phyloP scores from a whole-genome alignment of 1,140 invertebrate species.

The Drosophila lini region DNA sequence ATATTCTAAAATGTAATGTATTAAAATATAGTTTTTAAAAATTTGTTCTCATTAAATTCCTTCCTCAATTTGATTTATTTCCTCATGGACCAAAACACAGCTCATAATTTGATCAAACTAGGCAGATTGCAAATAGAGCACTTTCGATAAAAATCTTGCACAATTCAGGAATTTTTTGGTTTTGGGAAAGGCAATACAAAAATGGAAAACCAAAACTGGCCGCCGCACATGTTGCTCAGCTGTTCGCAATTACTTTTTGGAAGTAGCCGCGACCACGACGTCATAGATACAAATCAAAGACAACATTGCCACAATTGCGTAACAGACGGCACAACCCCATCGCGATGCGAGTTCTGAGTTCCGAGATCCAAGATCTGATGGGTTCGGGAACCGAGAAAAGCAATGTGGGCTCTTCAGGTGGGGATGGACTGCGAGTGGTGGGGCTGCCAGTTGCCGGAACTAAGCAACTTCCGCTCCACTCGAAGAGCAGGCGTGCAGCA shows the following conservation, averaged over 20 bases:
- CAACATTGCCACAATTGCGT: conserved; percentile 66
- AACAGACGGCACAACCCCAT: conserved; percentile 29
- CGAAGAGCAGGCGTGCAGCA: conserved; percentile 13
- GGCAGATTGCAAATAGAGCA: conserved; percentile 26
- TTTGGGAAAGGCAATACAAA: conserved; percentile 35
- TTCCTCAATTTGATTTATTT: conserved; percentile 2
- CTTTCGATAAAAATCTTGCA: conserved; percentile 18
- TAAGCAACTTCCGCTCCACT: conserved; percentile 68
- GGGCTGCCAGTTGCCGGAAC: conserved; percentile 61
- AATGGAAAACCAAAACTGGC: conserved; percentile 45
- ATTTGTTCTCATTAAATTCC: background rate
- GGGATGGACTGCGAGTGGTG: conserved; percentile 45
- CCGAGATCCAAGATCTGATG: conserved; percentile 14
- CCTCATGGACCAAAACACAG: background rate
- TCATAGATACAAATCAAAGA: conserved; percentile 65
- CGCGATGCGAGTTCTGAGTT: background rate
- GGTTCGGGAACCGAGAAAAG: conserved; percentile 4
- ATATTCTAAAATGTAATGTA: background rate
- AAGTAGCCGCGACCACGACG: conserved; percentile 30
- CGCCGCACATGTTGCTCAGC: conserved; percentile 72
- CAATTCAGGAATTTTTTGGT: conserved; percentile 24
- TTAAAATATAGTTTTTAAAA: background rate
- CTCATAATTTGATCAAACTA: conserved; percentile 9
- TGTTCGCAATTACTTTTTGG: conserved; percentile 72
- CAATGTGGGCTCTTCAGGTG: conserved; percentile 53